Base-by-base conservation (phyloP, 2,113 vertebrate genomes). In the Daubentonia madagascariensis region DNA sequence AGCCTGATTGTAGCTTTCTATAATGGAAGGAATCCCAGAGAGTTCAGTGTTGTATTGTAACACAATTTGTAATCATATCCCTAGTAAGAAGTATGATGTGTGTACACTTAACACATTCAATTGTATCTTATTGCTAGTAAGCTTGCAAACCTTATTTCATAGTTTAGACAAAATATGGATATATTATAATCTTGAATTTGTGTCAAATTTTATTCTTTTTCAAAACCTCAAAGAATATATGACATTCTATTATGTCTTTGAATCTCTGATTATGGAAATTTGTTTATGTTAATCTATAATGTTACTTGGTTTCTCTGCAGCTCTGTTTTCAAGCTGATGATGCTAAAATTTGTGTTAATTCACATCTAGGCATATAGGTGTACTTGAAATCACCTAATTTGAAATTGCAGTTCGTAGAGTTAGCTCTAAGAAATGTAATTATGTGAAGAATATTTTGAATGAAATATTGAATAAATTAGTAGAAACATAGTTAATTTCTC, bases 341-440 rank as follows among this genome's bases (percentile, higher is more conserved):
- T 88, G 70, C 54, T 96, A 92, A 98, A 96, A 91, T 97, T 96
- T 96, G 92, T 96, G 78, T 97, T 97, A 93, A 94, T 97, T 98
- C 73, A 95, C 22, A 89, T 93, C 68, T 84, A 91, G 67, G 35
- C 54, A 87, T 97, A 97, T 96, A 97, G 94, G 61, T 96, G 9
- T 97, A 92, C 94, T 97, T 97, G 88, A 97, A 97, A 97, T 98
- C 94, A 96, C 80, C 95, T 97, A 96, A 97, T 97, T 94, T 96
- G 83, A 97, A 98, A 97, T 97, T 97, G 72, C 50, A 89, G 37
- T 96, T 96, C 78, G 97, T 95, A 96, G 68, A 87, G 35, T 73
- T 93, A 92, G 59, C 48, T 92, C 85, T 97, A 94, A 97, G 89
- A 97, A 96, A 96, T 96, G 48, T 95, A 97, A 98, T 96, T 98